Evolutionary conservation across 2,113 vertebrate species (phyloP), one percentile per base, ranked within the genome.

Genomic region (Nerophis lumbriciformis): DNA sequence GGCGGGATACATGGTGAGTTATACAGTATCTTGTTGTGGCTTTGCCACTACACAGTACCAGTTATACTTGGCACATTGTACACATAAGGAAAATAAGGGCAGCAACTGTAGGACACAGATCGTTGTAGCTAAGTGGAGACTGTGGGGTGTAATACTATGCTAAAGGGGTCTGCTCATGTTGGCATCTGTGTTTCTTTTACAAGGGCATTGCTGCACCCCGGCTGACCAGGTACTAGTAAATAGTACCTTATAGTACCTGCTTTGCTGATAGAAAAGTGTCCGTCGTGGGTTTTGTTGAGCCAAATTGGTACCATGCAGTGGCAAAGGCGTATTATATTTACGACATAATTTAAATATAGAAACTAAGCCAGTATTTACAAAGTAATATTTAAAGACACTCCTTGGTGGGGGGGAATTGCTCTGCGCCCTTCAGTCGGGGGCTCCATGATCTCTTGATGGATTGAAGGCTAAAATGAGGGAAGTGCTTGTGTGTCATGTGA

Each of bases 1-100:
- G 54, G 65, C 62, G 56, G 68, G 57, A 79, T 67, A 78, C 77
- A 79, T 69, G 63, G 69, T 63, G 63, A 45, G 6, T 45, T 48
- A 48, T 13, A 37, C 21, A 53, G 13, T 53, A 37, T 6, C 4
- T 13, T 54, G 28, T 13, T 53, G 13, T 53, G 21, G 6, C 51
- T 53, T 53, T 51, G 16, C 49, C 49, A 51, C 19, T 11, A 4
- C 16, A 51, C 49, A 51, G 49, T 28, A 51, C 42, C 42, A 5
- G 42, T 12, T 45, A 3, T 11, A 45, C 12, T 12, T 45, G 11
- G 42, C 42, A 45, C 10, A 45, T 45, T 45, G 10, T 12, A 45
- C 1, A 4, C 42, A 45, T 12, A 4, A 11, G 11, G 42, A 45
- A 11, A 45, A 45, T 45, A 11, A 45, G 5, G 11, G 42, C 39